Evolutionary conservation across 1,140 invertebrate species (phyloP).

Genomic region (Babylonia areolata): DNA sequence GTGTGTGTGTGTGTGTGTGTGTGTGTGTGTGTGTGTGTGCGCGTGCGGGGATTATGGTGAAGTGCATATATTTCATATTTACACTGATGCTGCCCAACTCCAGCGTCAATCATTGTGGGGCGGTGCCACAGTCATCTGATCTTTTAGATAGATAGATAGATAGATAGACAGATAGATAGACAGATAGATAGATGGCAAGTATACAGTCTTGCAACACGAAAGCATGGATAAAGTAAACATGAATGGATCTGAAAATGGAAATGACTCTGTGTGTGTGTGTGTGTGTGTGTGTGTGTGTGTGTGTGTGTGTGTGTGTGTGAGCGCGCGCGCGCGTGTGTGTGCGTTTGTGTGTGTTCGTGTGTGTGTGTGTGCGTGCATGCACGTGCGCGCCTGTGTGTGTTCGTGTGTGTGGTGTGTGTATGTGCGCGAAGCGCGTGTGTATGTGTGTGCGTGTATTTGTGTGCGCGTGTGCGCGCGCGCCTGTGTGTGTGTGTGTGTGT

Average conservation of each 20-base stretch:
- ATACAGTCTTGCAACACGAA: too few species aligned
- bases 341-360: not conserved
- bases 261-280: conserved; percentile 1
- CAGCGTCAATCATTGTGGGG: too few species aligned
- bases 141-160: too few species aligned
- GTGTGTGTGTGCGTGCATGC: not conserved
- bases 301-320: not conserved
- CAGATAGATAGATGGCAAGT: too few species aligned
- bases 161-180: too few species aligned
- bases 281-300: not conserved
- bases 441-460: not conserved
- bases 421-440: not conserved
- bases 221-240: too few species aligned
- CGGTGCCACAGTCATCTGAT: too few species aligned
- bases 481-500: not conserved
- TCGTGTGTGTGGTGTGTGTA: too few species aligned
- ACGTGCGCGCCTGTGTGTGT: too few species aligned
- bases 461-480: not conserved
- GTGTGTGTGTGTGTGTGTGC: not conserved
- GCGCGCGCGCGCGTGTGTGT: not conserved
- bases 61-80: not conserved
- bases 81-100: too few species aligned
- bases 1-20: not conserved
- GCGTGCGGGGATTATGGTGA: not conserved
- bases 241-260: too few species aligned